Percentiles rank a stretch among this genome's conserved stretches.
These are phyloP conservation scores for Metopia argyrocephala DNA, from an alignment of 2,888 invertebrate genomes.

Conservation along the genomic window DNA sequence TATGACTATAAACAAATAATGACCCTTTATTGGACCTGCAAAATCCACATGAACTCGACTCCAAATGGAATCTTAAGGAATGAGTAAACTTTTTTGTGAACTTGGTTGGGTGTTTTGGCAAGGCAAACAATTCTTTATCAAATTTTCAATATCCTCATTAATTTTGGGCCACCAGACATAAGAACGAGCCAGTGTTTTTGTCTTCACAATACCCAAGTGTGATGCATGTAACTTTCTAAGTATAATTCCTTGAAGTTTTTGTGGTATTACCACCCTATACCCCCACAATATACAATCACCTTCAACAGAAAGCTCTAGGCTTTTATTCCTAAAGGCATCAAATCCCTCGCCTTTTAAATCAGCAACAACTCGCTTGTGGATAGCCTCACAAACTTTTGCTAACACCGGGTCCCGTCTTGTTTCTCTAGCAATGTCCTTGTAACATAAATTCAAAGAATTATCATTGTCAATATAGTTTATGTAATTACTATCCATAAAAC, in stretches of 20 bases:
- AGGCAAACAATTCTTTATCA: constrained; percentile 41
- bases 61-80: too few species aligned
- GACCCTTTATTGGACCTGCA: constrained; percentile 4
- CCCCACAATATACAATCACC: constrained; percentile 33
- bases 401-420: constrained; percentile 39
- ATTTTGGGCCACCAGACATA: constrained; percentile 59
- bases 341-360: constrained; percentile 28
- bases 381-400: constrained; percentile 44
- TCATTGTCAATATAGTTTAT: too few species aligned
- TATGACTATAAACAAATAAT: background rate
- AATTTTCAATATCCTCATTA: constrained; percentile 42
- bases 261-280: constrained; percentile 38
- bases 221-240: constrained; percentile 18
- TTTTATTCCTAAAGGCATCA: constrained; percentile 2
- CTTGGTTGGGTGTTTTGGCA: constrained; percentile 54
- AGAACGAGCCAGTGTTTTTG: constrained; percentile 43
- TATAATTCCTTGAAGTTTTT: constrained; percentile 3
- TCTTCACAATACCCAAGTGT: constrained; percentile 59
- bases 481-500: too few species aligned
- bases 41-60: constrained; percentile 23
- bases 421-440: too few species aligned
- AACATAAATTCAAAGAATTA: too few species aligned
- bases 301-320: constrained; percentile 8
- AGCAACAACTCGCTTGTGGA: constrained; percentile 40
- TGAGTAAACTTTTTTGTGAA: constrained; percentile 53